Evolutionary conservation across 2,797 vertebrate species (phyloP).

Genomic region (Loris lydekkerianus): DNA sequence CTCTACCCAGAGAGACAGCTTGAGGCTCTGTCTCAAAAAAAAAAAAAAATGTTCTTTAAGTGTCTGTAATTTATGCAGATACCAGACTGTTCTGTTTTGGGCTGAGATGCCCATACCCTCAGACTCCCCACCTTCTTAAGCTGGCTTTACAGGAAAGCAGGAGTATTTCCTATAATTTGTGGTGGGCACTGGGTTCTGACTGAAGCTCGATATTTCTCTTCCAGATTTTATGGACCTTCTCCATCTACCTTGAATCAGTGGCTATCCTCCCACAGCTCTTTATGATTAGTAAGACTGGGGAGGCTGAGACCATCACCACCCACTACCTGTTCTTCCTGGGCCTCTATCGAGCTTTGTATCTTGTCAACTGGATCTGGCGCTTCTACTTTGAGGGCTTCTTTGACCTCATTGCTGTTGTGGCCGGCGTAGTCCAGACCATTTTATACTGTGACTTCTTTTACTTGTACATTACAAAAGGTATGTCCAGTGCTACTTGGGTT

Average conservation of each 20-base stretch:
- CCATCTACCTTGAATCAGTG: constrained; percentile 98
- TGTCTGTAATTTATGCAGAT: not conserved
- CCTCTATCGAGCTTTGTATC: constrained; percentile 97
- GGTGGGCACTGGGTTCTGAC: not conserved
- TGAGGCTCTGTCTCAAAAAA: too few species aligned
- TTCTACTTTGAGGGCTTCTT: constrained; percentile 99
- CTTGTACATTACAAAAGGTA: constrained; percentile 99
- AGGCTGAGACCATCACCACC: constrained; percentile 99
- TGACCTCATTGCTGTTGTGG: constrained; percentile 98
- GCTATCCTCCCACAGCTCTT: constrained; percentile 98
- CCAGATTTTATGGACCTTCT: constrained; percentile 98
- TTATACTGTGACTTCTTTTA: constrained; percentile 99
- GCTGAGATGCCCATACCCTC: not conserved
- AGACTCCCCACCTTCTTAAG: too few species aligned
- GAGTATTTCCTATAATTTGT: rapidly evolving
- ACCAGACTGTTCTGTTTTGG: not conserved
- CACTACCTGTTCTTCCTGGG: constrained; percentile 99
- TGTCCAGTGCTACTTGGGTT: constrained; percentile 55
- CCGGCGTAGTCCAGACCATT: constrained; percentile 98
- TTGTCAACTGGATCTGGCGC: constrained; percentile 99
- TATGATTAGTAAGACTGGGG: constrained; percentile 99
- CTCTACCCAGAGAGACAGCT: too few species aligned
- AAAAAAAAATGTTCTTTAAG: too few species aligned
- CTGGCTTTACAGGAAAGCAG: not conserved
- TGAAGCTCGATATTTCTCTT: not conserved